phyloP scores from a whole-genome alignment of 2,888 invertebrate genomes.

The Apodemia zela region DNA sequence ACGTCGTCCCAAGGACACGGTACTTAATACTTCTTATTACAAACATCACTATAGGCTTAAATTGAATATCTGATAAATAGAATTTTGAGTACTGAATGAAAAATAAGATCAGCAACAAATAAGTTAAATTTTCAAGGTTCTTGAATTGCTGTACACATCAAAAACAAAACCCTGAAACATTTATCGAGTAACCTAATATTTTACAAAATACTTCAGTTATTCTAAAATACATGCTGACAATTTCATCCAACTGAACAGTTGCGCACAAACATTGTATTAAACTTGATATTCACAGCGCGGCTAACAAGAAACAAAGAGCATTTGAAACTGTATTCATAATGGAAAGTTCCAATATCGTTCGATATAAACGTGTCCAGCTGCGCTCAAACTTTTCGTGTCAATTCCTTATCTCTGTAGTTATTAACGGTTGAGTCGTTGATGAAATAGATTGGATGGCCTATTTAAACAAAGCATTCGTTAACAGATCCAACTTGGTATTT shows the following conservation, averaged over 20 bases:
- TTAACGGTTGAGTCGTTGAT: background rate
- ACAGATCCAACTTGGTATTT: too few species aligned
- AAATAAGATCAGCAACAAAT: too few species aligned
- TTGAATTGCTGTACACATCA: too few species aligned
- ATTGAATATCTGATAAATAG: too few species aligned
- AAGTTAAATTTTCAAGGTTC: too few species aligned
- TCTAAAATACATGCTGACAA: background rate
- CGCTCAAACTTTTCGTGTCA: conserved; percentile 1
- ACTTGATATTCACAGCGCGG: background rate
- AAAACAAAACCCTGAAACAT: too few species aligned
- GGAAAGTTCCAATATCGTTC: background rate
- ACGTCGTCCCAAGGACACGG: too few species aligned
- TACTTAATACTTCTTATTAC: too few species aligned
- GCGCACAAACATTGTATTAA: background rate
- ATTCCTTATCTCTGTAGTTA: background rate
- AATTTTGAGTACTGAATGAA: too few species aligned
- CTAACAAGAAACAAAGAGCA: conserved; percentile 14
- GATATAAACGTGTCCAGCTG: background rate
- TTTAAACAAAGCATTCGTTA: too few species aligned
- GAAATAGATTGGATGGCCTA: background rate
- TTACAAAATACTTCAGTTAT: background rate
- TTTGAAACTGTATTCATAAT: conserved; percentile 9
- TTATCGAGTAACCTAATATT: too few species aligned
- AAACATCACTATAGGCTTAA: too few species aligned
- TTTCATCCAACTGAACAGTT: background rate